Evolutionary conservation across 92 coral and sea anemone species (phyloP).

Genomic region (Phenganax marumi): DNA sequence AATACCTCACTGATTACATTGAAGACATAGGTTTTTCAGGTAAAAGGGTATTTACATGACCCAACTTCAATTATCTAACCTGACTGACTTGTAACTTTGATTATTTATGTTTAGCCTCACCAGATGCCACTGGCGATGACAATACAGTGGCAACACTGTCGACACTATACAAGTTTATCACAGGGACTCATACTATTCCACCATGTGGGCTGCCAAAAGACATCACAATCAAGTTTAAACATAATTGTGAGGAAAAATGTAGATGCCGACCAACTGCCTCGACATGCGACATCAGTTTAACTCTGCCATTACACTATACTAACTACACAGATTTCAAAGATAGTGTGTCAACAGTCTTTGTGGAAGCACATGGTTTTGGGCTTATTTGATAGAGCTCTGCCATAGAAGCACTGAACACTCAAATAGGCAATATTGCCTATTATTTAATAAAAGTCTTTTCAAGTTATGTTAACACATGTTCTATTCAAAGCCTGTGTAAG

Average conservation of each 20-base stretch:
- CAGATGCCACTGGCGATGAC: constrained; percentile 3
- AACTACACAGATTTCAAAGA: constrained; percentile 10
- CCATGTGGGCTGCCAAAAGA: constrained; percentile 16
- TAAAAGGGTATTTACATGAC: no score
- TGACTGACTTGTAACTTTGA: no score
- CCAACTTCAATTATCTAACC: no score
- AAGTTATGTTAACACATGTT: no score
- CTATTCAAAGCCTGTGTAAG: no score
- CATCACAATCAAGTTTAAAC: constrained; percentile 4
- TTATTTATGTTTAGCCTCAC: not conserved
- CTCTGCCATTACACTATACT: not conserved
- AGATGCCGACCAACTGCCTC: constrained; percentile 24
- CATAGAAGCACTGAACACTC: no score
- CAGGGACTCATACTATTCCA: constrained; percentile 21
- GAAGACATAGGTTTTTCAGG: constrained; percentile 13
- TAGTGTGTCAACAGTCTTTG: not conserved
- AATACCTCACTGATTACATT: constrained; percentile 1
- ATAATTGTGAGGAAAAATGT: not conserved
- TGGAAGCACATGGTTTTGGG: constrained; percentile 14
- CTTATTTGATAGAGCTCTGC: no score
- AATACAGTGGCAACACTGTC: constrained; percentile 8
- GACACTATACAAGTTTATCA: not conserved
- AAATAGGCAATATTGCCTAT: no score
- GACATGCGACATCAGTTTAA: constrained; percentile 7
- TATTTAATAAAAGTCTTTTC: no score